These are phyloP conservation scores for Montipora capitata DNA, from an alignment of 92 coral and sea anemone species.

Conservation along the genomic window DNA sequence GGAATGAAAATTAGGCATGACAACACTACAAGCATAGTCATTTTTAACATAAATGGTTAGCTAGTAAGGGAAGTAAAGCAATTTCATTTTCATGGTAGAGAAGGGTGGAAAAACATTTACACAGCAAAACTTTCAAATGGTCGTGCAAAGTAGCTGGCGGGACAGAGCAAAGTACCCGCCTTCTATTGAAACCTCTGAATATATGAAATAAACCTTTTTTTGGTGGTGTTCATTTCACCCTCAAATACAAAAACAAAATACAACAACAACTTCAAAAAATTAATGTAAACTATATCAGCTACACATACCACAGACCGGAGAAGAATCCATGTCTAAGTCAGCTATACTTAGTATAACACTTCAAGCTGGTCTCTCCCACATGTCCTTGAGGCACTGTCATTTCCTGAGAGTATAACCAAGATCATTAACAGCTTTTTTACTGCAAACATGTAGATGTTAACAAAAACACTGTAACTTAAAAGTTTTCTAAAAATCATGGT, in stretches of 20 bases:
- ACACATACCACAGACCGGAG: conserved; percentile 4
- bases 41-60: no score
- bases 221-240: no score
- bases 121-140: no score
- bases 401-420: background rate
- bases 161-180: no score
- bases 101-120: no score
- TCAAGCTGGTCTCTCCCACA: background rate
- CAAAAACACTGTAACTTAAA: background rate
- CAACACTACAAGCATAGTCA: no score
- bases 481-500: background rate
- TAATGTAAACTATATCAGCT: background rate
- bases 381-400: background rate
- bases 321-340: background rate
- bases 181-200: no score
- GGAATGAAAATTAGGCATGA: no score
- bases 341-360: background rate
- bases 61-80: no score
- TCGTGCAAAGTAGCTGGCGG: no score
- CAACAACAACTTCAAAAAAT: background rate
- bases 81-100: no score
- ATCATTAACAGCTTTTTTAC: background rate
- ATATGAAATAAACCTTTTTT: no score
- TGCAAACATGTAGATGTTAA: background rate
- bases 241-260: background rate